Base-by-base conservation (phyloP, 2,113 vertebrate species). In the Leptobrachium ailaonicum region DNA sequence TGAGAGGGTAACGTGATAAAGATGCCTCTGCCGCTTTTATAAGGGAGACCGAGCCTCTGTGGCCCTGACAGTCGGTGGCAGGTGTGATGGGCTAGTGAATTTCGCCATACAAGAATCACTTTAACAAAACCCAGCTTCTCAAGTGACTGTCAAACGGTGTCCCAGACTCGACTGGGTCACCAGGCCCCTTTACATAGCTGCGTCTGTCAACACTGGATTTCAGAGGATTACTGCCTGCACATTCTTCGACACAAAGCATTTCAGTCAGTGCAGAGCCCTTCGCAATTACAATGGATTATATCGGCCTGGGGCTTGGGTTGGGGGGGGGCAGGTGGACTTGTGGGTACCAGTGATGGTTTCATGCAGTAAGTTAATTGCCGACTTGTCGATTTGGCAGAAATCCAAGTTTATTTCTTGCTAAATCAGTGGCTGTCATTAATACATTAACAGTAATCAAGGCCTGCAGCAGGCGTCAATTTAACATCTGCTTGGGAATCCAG, bases 201-300 rank as follows among this genome's bases (percentile, higher is more conserved):
- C 78, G 87, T 94, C 93, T 94, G 91, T 95, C 95, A 95, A 84
- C 92, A 88, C 80, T 1, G 91, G 87, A 89, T 89, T 88, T 86
- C 75, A 44, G 82, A 3, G 86, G 93, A 94, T 95, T 93, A 94
- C 85, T 84, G 84, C 11, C 76, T 85, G 85, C 81, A 82, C 92
- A 93, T 94, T 94, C 91, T 92, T 87, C 77, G 84, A 86, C 87
- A 86, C 86, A 87, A 90, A 92, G 85, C 89, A 88, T 91, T 91
- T 90, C 89, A 92, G 87, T 88, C 85, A 80, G 86, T 63, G 88
- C 84, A 89, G 41, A 32, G 89, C 85, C 81, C 74, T 71, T 78
- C 77, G 8, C 83, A 87, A 85, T 90, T 85, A 86, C 85, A 41
- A 88, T 83, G 88, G 84, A 87, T 87, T 86, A 86, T 83, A 71